Percentiles rank a stretch among this genome's conserved stretches.
phyloP scores from a whole-genome alignment of 1,140 invertebrate genomes.

The Oryctes rhinoceros region DNA sequence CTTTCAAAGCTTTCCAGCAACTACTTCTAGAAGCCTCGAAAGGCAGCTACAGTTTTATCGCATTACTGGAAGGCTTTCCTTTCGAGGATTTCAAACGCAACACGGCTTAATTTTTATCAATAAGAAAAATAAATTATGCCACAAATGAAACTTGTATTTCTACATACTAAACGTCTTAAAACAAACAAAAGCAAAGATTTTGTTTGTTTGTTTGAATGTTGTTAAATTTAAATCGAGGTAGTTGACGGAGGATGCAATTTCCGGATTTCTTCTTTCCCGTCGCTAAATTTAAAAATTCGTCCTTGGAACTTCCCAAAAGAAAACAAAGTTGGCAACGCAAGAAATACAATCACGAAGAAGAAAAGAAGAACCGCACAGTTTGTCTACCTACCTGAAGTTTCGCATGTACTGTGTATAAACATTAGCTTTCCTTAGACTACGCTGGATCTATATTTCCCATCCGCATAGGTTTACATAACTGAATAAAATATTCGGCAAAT shows the following conservation, averaged over 20 bases:
- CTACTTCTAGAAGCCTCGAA: no score
- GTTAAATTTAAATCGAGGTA: no score
- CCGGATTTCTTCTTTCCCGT: not conserved
- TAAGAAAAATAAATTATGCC: no score
- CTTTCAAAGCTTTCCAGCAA: no score
- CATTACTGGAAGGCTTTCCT: no score
- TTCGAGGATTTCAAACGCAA: no score
- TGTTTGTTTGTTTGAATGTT: no score
- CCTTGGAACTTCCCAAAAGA: not conserved
- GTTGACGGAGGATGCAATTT: not conserved
- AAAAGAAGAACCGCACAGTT: constrained; percentile 9
- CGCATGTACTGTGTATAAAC: constrained; percentile 20
- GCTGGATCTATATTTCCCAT: constrained; percentile 23
- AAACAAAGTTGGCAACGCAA: not conserved
- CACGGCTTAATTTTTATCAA: no score
- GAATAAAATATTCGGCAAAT: constrained; percentile 39
- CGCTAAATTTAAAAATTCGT: not conserved
- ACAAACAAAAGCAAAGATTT: no score
- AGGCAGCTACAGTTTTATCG: no score
- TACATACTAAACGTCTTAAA: no score
- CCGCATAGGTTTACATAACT: constrained; percentile 39
- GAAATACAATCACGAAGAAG: not conserved
- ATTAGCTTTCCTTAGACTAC: constrained; percentile 37
- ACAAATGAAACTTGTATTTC: no score
- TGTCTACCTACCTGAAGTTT: not conserved